These are phyloP conservation scores for Conops quadrifasciatus DNA, from an alignment of 2,888 invertebrate species.

Conservation along the genomic window DNA sequence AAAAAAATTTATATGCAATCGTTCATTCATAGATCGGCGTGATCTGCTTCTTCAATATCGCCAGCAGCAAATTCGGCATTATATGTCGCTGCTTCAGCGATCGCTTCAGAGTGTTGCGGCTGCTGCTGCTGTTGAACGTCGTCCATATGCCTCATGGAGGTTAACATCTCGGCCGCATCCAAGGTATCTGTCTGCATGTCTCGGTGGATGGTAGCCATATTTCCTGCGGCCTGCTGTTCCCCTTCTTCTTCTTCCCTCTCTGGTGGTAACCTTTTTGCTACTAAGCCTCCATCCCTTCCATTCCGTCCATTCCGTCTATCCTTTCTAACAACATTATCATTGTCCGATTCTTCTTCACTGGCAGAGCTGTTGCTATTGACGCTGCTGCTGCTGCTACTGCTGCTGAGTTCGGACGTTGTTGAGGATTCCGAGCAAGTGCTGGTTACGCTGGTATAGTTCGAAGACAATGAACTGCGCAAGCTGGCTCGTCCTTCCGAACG, in stretches of 20 bases:
- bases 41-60: conserved; percentile 1
- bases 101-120: conserved; percentile 1
- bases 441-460: conserved; percentile 29
- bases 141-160: not conserved
- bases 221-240: not conserved
- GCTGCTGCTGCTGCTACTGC: conserved; percentile 29
- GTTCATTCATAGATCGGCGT: conserved; percentile 14
- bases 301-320: too few species aligned
- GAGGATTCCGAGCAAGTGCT: conserved; percentile 28
- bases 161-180: conserved; percentile 18
- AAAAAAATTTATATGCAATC: too few species aligned
- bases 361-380: conserved; percentile 3
- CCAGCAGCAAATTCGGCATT: not conserved
- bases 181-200: conserved; percentile 43
- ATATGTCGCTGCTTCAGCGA: conserved; percentile 1
- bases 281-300: too few species aligned
- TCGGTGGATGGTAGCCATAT: conserved; percentile 34
- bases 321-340: conserved; percentile 14
- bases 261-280: conserved; percentile 27
- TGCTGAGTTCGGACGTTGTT: conserved; percentile 4
- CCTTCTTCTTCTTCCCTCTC: too few species aligned
- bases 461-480: conserved; percentile 32
- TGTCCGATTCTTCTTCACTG: conserved; percentile 32
- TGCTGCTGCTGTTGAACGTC: not conserved
- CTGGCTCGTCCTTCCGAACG: conserved; percentile 1